Base-by-base conservation (phyloP, 2,797 vertebrate species). In the Hafferia zeledoni region DNA sequence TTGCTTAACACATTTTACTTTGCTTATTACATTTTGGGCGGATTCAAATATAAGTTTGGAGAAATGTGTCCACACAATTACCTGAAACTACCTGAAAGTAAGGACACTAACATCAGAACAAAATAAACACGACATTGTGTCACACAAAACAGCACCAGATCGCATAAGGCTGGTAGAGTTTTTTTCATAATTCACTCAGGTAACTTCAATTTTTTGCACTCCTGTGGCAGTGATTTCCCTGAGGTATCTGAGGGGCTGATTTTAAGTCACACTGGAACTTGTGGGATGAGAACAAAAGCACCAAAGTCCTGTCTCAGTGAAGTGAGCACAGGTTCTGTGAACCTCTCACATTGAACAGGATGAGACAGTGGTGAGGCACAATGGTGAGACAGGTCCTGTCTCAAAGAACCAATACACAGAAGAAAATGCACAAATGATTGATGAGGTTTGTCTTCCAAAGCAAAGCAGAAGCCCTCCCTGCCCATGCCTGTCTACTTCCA, bases 271-370 rank as follows among this genome's bases (percentile, higher is more conserved):
- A 61, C 13, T 72, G 27, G 44, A 84, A 37, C 17, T 61, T 53
- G 46, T 47, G 57, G 28, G n/a, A 83, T 74, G 6, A 75, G 24
- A 87, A 56, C 3, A 80, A 60, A 75, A 24, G 5, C 17, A 83
- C n/a, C 15, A 25, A 63, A 56, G 5, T 52, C 28, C n/a, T 43
- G 44, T 8, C 49, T 60, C 31, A 19, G 25, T 43, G 30, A 55
- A 27, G 33, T n/a, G 31, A 85, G 3, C 17, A 17, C 41, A 70
- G 53, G 25, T 15, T 71, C 52, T 46, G n/a, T 12, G 77, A 70
- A 23, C 33, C 20, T 47, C 59, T 77, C 49, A 37, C 5, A 28
- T 10, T 0, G 0, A 37, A 35, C 41, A 44, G 0, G 0, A 18
- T 20, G 23, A 75, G 12, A 80, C 17, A 68, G 10, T 4, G 7